Conservation (phyloP, 1,140 invertebrate species). For the Ceratoteleas bidentatus region DNA sequence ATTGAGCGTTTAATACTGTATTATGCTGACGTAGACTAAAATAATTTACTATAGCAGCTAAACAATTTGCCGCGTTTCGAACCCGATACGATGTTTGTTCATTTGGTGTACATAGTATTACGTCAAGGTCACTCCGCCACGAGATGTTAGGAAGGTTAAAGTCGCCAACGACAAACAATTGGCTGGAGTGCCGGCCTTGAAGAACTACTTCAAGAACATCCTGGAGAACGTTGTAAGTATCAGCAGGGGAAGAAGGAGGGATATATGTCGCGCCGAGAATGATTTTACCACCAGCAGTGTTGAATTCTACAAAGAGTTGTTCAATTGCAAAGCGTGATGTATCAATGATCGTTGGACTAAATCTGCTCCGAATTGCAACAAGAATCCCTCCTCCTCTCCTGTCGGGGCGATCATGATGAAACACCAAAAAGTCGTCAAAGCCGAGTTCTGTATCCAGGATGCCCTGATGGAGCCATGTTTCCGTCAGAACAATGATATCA, state of each 20-base stretch:
- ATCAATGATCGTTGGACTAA: not conserved
- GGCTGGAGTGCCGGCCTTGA: no score
- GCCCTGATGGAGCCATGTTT: not conserved
- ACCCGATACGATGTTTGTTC: no score
- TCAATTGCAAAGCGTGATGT: not conserved
- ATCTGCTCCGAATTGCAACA: not conserved
- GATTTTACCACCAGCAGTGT: not conserved
- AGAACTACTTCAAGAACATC: no score
- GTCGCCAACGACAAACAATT: not conserved
- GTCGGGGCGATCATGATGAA: not conserved
- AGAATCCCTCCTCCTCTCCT: not conserved
- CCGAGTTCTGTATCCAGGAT: not conserved
- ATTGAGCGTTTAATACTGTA: not conserved
- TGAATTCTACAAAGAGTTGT: not conserved
- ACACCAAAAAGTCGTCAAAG: not conserved
- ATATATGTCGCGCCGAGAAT: not conserved
- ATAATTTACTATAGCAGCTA: not conserved
- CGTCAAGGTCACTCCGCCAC: not conserved
- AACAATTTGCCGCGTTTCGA: not conserved
- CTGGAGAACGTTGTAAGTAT: not conserved
- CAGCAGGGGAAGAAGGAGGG: not conserved
- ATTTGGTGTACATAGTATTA: not conserved
- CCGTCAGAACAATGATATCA: not conserved
- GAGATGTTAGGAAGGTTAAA: not conserved
- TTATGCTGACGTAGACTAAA: not conserved